Base-by-base conservation (phyloP, 2,888 invertebrate genomes). In the Ptychoptera contaminata region DNA sequence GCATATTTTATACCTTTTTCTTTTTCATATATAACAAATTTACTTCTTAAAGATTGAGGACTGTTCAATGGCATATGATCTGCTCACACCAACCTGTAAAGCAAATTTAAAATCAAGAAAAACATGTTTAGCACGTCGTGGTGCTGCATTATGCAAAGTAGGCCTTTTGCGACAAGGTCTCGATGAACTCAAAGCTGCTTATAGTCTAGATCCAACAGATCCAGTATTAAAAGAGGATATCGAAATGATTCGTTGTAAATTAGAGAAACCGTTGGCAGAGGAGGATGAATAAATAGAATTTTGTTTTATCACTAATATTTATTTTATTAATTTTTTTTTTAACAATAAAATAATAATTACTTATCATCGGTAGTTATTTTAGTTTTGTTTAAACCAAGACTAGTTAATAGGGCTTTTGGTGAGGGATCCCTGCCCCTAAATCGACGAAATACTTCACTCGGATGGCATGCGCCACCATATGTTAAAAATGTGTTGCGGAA, bases 361-460 rank as follows among this genome's bases (percentile, higher is more conserved):
- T 32, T 14, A 36, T 14, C 36, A 12, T 36, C 14, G 36, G 36
- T 12, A 36, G 14, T 8, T 34, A 35, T 34, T 35, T 11, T 8
- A 8, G 35, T n/a, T 42, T 34, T 42, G 8, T 42, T 23, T 35
- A 42, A 35, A 16, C 42, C 42, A 46, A 63, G 50, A 0, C 62
- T 60, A 46, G 59, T 77, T 1, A 92, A 63, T 35, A 92, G 64
- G 0, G 90, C 86, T 57, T 84, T 80, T 0, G 83, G 79, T 2
- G 84, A 84, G 0, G 93, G 93, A 67, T 96, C 93, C 42, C 94
- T 73, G 1, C 94, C 94, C 49, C 90, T 73, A 66, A 94, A 96
- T 57, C 82, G 74, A 46, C 93, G 72, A 66, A 96, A 96, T 7
- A 90, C 77, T 67, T 93, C 86, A 49, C 76, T 77, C 0, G 88